Evolutionary conservation across 2,113 vertebrate genomes (phyloP).

Genomic region (Aepyceros melampus): DNA sequence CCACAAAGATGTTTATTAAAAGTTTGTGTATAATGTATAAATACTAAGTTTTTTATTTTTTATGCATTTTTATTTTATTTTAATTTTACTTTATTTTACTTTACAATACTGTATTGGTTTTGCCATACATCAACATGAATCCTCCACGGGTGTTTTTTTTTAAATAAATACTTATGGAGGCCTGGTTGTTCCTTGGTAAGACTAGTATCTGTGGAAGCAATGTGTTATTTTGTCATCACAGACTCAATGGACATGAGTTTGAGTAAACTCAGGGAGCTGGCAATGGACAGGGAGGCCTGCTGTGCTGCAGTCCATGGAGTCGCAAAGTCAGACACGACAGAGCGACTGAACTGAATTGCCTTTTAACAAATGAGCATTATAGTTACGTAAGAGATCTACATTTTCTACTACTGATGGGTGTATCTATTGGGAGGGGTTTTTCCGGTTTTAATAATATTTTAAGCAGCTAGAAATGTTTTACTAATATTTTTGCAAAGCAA

Average conservation of each 20-base stretch:
- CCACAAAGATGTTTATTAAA: neutral
- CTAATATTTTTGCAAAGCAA: neutral
- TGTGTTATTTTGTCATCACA: neutral
- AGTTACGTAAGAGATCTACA: neutral
- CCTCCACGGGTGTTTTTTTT: too few species aligned
- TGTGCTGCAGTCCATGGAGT: neutral
- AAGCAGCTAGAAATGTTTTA: neutral
- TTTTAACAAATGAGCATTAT: neutral
- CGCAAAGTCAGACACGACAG: rapidly evolving
- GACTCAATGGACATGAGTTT: neutral
- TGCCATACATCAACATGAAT: too few species aligned
- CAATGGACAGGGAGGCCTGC: neutral
- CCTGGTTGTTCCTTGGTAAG: neutral
- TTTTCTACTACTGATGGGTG: neutral
- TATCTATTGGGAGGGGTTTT: neutral
- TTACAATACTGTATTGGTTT: too few species aligned
- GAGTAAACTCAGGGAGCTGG: neutral
- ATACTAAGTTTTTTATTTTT: neutral
- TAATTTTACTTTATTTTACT: too few species aligned
- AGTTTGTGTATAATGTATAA: neutral
- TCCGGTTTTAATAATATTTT: neutral
- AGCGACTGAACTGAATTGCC: neutral
- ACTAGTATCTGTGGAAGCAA: neutral
- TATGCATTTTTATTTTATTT: too few species aligned
- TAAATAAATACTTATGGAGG: neutral